phyloP scores from a whole-genome alignment of 2,888 invertebrate genomes.

The Shargacucullia verbasci region DNA sequence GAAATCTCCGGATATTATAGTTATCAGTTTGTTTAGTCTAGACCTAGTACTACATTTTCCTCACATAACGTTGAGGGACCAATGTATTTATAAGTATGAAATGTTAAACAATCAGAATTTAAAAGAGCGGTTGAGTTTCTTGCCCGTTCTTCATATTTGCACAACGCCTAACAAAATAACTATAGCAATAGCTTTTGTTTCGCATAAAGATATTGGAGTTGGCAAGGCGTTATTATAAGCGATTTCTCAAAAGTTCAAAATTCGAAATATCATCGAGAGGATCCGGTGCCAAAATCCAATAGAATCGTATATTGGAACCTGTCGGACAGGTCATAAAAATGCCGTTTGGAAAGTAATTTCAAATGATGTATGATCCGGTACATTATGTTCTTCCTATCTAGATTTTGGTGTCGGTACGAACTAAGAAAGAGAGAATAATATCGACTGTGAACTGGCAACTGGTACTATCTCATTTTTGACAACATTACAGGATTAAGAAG shows the following conservation, averaged over 20 bases:
- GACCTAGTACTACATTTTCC: too few relatives aligned
- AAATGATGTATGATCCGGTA: slow-evolving; percentile 35
- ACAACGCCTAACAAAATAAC: slow-evolving; percentile 21
- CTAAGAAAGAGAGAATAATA: too few relatives aligned
- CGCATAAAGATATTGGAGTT: slow-evolving; percentile 22
- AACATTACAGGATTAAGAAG: too few relatives aligned
- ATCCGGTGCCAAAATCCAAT: slow-evolving; percentile 44
- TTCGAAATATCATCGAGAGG: slow-evolving; percentile 17
- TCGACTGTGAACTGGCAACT: too few relatives aligned
- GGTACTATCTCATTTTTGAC: too few relatives aligned
- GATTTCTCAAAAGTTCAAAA: slow-evolving; percentile 4
- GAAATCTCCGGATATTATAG: too few relatives aligned
- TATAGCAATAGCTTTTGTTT: slow-evolving; percentile 30
- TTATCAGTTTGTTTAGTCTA: too few relatives aligned
- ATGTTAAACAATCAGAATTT: too few relatives aligned
- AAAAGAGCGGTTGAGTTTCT: too few relatives aligned
- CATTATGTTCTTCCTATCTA: slow-evolving; percentile 14
- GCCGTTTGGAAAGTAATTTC: slow-evolving; percentile 40
- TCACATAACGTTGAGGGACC: too few relatives aligned
- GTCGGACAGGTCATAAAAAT: slow-evolving; percentile 39
- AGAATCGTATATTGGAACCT: slow-evolving; percentile 27
- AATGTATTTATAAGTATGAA: too few relatives aligned
- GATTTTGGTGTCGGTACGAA: slow-evolving; percentile 1
- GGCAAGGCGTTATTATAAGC: slow-evolving; percentile 27
- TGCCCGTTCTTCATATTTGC: not conserved